Evolutionary conservation across 2,888 invertebrate genomes (phyloP).

Genomic region (Tenthredo distinguenda): DNA sequence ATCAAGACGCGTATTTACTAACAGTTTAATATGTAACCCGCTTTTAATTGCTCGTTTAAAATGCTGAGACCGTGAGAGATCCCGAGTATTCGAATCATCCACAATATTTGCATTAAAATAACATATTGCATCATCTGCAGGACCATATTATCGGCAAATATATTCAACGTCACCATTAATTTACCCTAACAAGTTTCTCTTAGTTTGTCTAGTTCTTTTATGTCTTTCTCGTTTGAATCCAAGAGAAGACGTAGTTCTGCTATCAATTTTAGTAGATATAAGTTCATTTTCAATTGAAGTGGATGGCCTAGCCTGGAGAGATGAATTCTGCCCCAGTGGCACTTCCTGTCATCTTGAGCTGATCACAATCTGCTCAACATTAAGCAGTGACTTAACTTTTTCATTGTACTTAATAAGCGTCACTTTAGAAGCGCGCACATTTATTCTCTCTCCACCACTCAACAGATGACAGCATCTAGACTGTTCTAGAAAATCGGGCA

Average conservation of each 20-base stretch:
- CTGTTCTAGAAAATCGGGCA: conserved; percentile 89
- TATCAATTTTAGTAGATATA: conserved; percentile 58
- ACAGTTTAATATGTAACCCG: background rate
- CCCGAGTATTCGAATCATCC: background rate
- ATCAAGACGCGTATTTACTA: background rate
- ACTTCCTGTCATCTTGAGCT: conserved; percentile 80
- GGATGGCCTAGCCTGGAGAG: conserved; percentile 64
- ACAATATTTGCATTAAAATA: background rate
- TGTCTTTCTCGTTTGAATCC: conserved; percentile 62
- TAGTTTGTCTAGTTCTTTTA: conserved; percentile 53
- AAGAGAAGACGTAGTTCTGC: conserved; percentile 50
- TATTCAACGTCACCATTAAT: conserved; percentile 18
- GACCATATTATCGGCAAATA: background rate
- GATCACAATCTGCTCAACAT: conserved; percentile 88
- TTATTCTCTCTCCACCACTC: conserved; percentile 89
- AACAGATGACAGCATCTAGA: conserved; percentile 90
- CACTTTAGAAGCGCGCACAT: conserved; percentile 89
- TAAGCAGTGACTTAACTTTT: conserved; percentile 89
- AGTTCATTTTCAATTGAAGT: conserved; percentile 64
- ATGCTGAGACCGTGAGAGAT: conserved; percentile 3
- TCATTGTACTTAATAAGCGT: conserved; percentile 92
- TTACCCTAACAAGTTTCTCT: conserved; percentile 40
- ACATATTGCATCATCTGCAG: conserved; percentile 15
- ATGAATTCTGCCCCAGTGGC: conserved; percentile 60
- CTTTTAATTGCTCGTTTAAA: background rate